Conservation (phyloP, 2,888 invertebrate genomes). For the Drosophila paramelanica region DNA sequence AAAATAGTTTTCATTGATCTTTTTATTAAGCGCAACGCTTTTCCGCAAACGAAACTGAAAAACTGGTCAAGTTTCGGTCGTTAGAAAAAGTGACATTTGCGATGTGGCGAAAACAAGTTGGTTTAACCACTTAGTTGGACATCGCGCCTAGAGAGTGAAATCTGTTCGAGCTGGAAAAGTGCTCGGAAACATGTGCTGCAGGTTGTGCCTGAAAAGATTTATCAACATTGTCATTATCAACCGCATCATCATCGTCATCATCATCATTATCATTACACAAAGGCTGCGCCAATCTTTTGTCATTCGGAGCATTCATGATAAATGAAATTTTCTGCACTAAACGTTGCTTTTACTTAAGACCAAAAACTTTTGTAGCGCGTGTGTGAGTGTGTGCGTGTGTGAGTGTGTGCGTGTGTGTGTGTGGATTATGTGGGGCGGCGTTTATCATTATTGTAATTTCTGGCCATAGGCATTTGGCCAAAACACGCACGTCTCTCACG, state of each 20-base stretch:
- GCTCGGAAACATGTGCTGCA: slow-evolving; percentile 69
- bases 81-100: slow-evolving; percentile 49
- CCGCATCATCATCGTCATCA: slow-evolving; percentile 9
- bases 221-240: slow-evolving; percentile 34
- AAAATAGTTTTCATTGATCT: slow-evolving; percentile 23
- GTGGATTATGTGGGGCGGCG: slow-evolving; percentile 17
- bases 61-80: slow-evolving; percentile 53
- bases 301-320: slow-evolving; percentile 60
- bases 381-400: slow-evolving; percentile 2
- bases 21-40: slow-evolving; percentile 38
- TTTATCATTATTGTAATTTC: slow-evolving; percentile 73
- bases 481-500: slow-evolving; percentile 55
- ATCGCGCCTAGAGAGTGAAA: slow-evolving; percentile 68
- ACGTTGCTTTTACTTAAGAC: slow-evolving; percentile 53
- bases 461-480: slow-evolving; percentile 51
- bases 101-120: slow-evolving; percentile 59
- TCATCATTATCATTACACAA: slow-evolving; percentile 53
- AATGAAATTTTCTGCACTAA: slow-evolving; percentile 68
- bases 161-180: slow-evolving; percentile 63
- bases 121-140: slow-evolving; percentile 39
- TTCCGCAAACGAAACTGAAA: slow-evolving; percentile 70
- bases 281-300: slow-evolving; percentile 62
- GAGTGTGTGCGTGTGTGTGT: neutral
- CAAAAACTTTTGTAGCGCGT: slow-evolving; percentile 56
- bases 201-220: slow-evolving; percentile 47